Evolutionary conservation across 2,797 vertebrate genomes (phyloP).

Genomic region (Helicolenus hilgendorfi): DNA sequence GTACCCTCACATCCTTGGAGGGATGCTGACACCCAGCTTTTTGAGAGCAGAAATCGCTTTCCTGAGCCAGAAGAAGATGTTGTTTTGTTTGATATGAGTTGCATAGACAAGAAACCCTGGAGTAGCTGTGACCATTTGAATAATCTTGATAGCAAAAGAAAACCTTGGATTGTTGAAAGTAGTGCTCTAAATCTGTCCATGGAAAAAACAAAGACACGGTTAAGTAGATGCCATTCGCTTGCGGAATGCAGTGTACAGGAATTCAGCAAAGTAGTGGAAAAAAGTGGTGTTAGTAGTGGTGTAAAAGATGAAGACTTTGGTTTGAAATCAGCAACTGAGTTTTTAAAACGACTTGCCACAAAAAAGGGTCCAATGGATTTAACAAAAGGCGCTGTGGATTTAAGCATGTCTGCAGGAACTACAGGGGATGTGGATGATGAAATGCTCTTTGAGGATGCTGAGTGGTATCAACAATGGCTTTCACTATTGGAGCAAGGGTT

Average conservation of each 20-base stretch:
- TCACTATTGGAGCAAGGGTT: slow-evolving; percentile 94
- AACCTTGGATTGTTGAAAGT: slow-evolving; percentile 84
- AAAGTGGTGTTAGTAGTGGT: slow-evolving; percentile 65
- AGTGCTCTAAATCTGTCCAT: slow-evolving; percentile 91
- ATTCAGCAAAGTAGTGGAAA: slow-evolving; percentile 70
- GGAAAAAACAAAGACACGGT: slow-evolving; percentile 88
- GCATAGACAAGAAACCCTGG: slow-evolving; percentile 80
- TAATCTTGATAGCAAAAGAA: slow-evolving; percentile 61
- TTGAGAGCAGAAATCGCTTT: slow-evolving; percentile 79
- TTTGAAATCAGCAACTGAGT: slow-evolving; percentile 87
- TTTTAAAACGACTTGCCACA: slow-evolving; percentile 86
- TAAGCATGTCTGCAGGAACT: slow-evolving; percentile 90
- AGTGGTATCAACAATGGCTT: slow-evolving; percentile 96
- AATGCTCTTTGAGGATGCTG: slow-evolving; percentile 87
- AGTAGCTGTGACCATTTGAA: slow-evolving; percentile 86
- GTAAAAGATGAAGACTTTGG: slow-evolving; percentile 76
- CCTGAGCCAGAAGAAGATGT: slow-evolving; percentile 81
- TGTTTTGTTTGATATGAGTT: slow-evolving; percentile 90
- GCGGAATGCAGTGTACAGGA: slow-evolving; percentile 83
- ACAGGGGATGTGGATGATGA: slow-evolving; percentile 83
- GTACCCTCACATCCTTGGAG: slow-evolving; percentile 89
- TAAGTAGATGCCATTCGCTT: slow-evolving; percentile 83
- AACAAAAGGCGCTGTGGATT: slow-evolving; percentile 85
- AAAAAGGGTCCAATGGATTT: slow-evolving; percentile 94
- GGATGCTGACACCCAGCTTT: slow-evolving; percentile 63